These are phyloP conservation scores for zebrafish (Danio rerio) DNA, from an alignment of 2,113 vertebrate species.

Conservation along the genomic window DNA sequence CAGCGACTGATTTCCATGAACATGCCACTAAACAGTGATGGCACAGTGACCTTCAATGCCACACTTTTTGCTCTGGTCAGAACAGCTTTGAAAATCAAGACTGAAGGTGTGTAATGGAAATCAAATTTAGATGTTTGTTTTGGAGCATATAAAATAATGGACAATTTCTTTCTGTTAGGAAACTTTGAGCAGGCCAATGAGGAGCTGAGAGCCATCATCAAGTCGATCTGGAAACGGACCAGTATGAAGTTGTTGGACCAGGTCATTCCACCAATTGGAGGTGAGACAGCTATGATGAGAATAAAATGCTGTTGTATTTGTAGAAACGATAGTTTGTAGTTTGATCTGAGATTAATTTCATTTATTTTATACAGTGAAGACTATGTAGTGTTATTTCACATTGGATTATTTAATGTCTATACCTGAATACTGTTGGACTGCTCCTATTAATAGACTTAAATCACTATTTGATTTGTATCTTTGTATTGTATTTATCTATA, in stretches of 20 bases:
- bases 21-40: slow-evolving; percentile 97
- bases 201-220: slow-evolving; percentile 94
- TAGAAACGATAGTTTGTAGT: no score
- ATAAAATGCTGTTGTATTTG: no score
- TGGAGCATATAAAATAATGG: not conserved
- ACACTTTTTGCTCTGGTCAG: slow-evolving; percentile 95
- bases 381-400: no score
- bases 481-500: no score
- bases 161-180: slow-evolving; percentile 71
- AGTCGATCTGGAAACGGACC: slow-evolving; percentile 97
- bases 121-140: not conserved
- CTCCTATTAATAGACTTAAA: no score
- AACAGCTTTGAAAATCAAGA: slow-evolving; percentile 98
- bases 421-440: no score
- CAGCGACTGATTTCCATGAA: slow-evolving; percentile 97
- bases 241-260: slow-evolving; percentile 99
- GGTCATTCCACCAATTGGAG: slow-evolving; percentile 97
- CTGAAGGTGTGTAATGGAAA: slow-evolving; percentile 82
- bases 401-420: no score
- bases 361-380: no score
- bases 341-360: no score
- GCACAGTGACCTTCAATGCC: slow-evolving; percentile 96
- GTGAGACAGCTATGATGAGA: slow-evolving; percentile 63
- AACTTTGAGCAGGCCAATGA: slow-evolving; percentile 97
- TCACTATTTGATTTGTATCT: no score